Evolutionary conservation across 2,113 vertebrate genomes (phyloP).

Genomic region (Boulengeromyrus knoepffleri): DNA sequence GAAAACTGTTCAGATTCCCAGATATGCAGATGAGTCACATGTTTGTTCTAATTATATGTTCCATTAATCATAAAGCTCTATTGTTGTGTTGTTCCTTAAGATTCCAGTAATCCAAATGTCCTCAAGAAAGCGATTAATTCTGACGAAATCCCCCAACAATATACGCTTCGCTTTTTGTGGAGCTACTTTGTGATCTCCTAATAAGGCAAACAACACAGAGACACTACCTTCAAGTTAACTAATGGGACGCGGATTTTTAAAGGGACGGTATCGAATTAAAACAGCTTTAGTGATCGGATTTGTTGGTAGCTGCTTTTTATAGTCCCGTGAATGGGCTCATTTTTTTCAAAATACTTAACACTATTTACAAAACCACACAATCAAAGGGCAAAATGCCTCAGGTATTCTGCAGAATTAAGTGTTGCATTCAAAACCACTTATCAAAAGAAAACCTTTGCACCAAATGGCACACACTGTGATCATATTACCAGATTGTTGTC

Average conservation of each 20-base stretch:
- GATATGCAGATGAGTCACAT: not conserved
- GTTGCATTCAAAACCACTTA: not conserved
- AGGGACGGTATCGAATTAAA: not conserved
- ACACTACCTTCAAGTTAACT: not conserved
- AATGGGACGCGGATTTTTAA: not conserved
- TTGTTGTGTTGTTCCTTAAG: not conserved
- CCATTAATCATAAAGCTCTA: not conserved
- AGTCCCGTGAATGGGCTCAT: not conserved
- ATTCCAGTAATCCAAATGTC: not conserved
- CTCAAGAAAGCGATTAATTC: not conserved
- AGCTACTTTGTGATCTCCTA: not conserved
- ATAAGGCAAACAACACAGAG: not conserved
- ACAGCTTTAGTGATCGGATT: not conserved
- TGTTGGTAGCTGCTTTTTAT: not conserved
- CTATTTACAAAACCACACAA: conserved; percentile 6
- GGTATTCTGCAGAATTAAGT: not conserved
- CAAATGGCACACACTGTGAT: not conserved
- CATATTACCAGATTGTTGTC: not conserved
- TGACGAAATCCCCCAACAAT: not conserved
- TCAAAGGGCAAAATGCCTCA: not conserved
- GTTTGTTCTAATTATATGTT: not conserved
- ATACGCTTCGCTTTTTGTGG: not conserved
- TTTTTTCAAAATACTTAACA: not conserved
- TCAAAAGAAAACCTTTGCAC: conserved; percentile 4
- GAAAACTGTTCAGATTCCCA: not conserved